These are phyloP conservation scores for Patella ulyssiponensis DNA, from an alignment of 2,888 invertebrate genomes.

Conservation along the genomic window DNA sequence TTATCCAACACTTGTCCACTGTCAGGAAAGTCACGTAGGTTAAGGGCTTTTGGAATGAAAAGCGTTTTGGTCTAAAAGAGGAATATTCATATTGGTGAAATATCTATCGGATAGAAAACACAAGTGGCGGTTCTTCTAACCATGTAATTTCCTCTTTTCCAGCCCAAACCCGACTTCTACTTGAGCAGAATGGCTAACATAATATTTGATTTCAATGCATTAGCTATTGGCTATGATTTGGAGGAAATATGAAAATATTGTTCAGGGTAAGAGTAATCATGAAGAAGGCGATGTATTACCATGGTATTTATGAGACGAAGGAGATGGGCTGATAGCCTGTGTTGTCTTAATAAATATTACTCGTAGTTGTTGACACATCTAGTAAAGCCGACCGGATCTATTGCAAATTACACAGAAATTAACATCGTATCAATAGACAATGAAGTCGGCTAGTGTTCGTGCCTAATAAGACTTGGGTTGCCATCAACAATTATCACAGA, in stretches of 20 bases:
- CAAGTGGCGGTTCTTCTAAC: constrained; percentile 18
- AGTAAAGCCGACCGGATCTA: constrained; percentile 29
- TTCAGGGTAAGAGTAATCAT: constrained; percentile 32
- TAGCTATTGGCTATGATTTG: constrained; percentile 34
- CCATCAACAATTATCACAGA: constrained; percentile 4
- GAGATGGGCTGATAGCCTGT: constrained; percentile 10
- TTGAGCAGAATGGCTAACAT: constrained; percentile 24
- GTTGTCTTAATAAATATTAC: constrained; percentile 33
- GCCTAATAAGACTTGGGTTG: not conserved
- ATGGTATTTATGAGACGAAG: not conserved
- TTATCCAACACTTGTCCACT: constrained; percentile 20
- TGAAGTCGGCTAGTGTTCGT: constrained; percentile 8
- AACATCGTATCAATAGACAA: constrained; percentile 24
- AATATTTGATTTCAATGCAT: constrained; percentile 33
- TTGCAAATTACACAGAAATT: constrained; percentile 38
- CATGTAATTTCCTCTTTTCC: constrained; percentile 25
- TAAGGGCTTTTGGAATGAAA: constrained; percentile 15
- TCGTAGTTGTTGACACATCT: constrained; percentile 32
- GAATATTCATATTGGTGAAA: constrained; percentile 15
- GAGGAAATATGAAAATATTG: constrained; percentile 35
- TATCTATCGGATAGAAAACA: constrained; percentile 18
- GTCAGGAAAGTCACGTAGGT: constrained; percentile 21
- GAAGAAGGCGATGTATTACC: constrained; percentile 15
- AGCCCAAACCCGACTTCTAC: constrained; percentile 8
- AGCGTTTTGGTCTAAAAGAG: constrained; percentile 13